Percentiles rank a stretch among this genome's conserved stretches.
Evolutionary conservation across 2,113 vertebrate species (phyloP).

Genomic region (Tylochromis polylepis): DNA sequence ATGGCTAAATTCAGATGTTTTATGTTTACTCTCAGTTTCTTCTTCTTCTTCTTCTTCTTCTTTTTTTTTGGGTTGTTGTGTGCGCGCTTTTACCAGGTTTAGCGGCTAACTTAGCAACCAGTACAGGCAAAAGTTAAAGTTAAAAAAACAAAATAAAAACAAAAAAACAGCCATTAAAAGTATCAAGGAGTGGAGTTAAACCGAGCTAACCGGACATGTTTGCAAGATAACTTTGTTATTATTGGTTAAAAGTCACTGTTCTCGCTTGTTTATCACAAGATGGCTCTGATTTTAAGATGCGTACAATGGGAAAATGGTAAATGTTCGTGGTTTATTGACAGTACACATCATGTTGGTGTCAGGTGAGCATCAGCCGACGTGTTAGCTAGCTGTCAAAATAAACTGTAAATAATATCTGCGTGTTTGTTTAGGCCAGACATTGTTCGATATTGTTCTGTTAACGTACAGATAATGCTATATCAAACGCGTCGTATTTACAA

Average conservation of each 20-base stretch:
- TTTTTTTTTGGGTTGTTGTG: background rate
- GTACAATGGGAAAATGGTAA: background rate
- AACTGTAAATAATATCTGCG: background rate
- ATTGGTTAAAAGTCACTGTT: background rate
- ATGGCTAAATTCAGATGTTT: background rate
- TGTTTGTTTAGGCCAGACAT: background rate
- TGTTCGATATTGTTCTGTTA: background rate
- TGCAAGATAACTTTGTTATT: background rate
- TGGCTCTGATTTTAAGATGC: background rate
- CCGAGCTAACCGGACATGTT: background rate
- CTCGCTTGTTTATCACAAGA: background rate
- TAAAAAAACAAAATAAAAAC: background rate
- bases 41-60: too few species aligned
- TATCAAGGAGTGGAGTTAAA: background rate
- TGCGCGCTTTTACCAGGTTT: background rate
- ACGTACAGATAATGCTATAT: background rate
- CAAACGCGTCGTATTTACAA: background rate
- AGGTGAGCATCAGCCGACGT: constrained; percentile 34
- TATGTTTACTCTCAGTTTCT: background rate
- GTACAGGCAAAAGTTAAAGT: constrained; percentile 33
- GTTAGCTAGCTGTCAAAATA: background rate
- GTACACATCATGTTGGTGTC: background rate
- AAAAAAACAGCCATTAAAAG: background rate
- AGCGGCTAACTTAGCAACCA: constrained; percentile 57
- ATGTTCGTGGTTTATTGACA: background rate